These are phyloP conservation scores for Anoplius nigerrimus DNA, from an alignment of 2,888 invertebrate genomes.

Conservation along the genomic window DNA sequence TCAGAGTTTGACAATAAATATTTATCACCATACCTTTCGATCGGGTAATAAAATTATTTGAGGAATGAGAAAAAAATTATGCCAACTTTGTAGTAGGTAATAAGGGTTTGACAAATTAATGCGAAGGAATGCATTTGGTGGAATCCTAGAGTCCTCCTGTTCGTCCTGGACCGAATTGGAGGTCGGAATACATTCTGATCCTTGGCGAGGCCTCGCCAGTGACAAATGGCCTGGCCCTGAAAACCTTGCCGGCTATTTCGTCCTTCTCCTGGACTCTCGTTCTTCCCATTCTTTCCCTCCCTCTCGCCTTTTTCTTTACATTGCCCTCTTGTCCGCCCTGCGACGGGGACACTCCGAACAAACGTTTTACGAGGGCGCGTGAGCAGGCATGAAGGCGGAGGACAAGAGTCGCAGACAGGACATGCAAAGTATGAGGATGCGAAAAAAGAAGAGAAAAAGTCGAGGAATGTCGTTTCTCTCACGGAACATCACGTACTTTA, in stretches of 20 bases:
- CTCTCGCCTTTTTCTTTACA: not conserved
- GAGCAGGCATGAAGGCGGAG: conserved; percentile 8
- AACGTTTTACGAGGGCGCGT: conserved; percentile 35
- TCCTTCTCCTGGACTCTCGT: conserved; percentile 36
- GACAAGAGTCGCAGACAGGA: not conserved
- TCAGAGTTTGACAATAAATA: no score
- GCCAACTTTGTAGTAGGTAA: no score
- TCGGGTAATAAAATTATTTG: no score
- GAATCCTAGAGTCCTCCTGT: conserved; percentile 52
- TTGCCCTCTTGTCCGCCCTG: no score
- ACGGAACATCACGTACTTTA: no score
- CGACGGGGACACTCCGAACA: conserved; percentile 27
- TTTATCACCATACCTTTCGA: no score
- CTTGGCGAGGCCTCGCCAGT: conserved; percentile 52
- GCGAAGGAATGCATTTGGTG: no score
- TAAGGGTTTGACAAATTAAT: no score
- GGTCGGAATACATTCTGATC: conserved; percentile 54
- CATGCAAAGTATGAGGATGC: not conserved
- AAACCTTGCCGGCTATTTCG: conserved; percentile 53
- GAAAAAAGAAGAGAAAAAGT: not conserved
- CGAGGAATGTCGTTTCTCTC: not conserved
- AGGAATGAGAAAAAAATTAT: conserved; percentile 6
- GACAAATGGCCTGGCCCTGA: conserved; percentile 52
- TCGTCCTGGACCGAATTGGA: conserved; percentile 60
- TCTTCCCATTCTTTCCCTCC: not conserved